Conservation (phyloP, 2,113 vertebrate species). For the Otolemur garnettii region DNA sequence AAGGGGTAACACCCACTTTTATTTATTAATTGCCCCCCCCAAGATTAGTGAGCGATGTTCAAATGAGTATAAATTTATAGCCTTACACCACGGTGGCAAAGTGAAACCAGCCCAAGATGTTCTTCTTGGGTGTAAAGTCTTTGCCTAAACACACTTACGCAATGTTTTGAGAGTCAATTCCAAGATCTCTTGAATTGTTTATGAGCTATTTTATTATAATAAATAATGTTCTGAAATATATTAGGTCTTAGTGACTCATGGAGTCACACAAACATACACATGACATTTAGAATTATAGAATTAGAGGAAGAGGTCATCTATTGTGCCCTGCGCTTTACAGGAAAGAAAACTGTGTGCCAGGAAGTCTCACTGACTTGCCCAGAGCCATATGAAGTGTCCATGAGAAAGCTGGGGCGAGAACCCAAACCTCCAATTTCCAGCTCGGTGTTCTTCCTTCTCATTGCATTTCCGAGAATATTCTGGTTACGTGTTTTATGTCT, state of each 20-base stretch:
- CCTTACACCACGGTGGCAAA: not conserved
- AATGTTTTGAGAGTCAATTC: conserved; percentile 56
- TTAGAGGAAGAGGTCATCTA: not conserved
- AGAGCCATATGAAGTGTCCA: not conserved
- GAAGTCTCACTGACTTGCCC: not conserved
- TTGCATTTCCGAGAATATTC: conserved; percentile 11
- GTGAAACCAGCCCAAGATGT: not conserved
- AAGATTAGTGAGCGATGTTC: not conserved
- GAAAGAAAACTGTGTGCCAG: not conserved
- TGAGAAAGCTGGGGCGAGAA: not conserved
- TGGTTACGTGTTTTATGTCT: not conserved
- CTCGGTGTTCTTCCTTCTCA: not conserved
- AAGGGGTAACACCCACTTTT: not conserved
- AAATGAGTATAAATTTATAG: not conserved
- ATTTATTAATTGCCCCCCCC: not conserved
- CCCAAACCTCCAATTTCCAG: not conserved
- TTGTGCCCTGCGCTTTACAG: conserved; percentile 1
- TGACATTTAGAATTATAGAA: conserved; percentile 28
- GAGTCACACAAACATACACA: conserved; percentile 38
- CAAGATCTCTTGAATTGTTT: conserved; percentile 54
- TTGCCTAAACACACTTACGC: conserved; percentile 24
- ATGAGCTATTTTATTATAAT: conserved; percentile 64
- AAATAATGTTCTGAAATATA: conserved; percentile 64
- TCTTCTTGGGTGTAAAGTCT: conserved; percentile 59
- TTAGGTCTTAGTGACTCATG: conserved; percentile 54